A percentile compares a stretch with the other conserved stretches of the same genome.
Conservation (phyloP, 2,888 invertebrate genomes). For the Norana najaformis region DNA sequence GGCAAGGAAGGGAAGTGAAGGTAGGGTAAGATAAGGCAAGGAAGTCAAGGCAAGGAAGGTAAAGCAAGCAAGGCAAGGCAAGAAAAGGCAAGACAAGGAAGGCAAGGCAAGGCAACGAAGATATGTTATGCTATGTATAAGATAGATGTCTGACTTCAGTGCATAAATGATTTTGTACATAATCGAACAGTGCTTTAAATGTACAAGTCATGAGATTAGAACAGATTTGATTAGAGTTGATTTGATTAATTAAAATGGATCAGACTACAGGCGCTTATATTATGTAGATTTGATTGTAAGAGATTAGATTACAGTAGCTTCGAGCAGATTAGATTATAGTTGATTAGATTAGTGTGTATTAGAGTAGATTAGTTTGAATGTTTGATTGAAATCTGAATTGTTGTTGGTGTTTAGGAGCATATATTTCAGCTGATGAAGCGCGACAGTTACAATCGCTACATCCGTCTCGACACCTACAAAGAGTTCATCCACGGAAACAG, state of each 20-base stretch:
- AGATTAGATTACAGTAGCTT: neutral
- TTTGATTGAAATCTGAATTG: neutral
- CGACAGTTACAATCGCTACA: conserved; percentile 95
- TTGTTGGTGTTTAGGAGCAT: conserved; percentile 75
- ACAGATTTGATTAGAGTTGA: neutral
- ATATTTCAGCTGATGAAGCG: conserved; percentile 99
- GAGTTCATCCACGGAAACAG: conserved; percentile 92
- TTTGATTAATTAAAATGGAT: neutral
- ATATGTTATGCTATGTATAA: too few relatives aligned
- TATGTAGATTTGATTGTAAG: too few relatives aligned
- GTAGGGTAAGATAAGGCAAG: too few relatives aligned
- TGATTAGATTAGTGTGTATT: neutral
- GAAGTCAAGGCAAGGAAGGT: too few relatives aligned
- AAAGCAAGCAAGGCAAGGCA: too few relatives aligned
- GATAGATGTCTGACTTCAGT: too few relatives aligned
- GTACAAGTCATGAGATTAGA: too few relatives aligned
- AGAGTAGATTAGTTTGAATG: neutral
- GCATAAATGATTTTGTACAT: too few relatives aligned
- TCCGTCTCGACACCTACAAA: conserved; percentile 97
- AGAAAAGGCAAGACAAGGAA: too few relatives aligned
- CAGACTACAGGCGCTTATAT: too few relatives aligned
- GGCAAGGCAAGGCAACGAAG: too few relatives aligned
- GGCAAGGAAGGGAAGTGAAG: too few relatives aligned
- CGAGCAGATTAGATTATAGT: neutral
- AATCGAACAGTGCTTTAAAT: neutral